A percentile compares a stretch with the other conserved stretches of the same genome.
phyloP scores from a whole-genome alignment of 2,797 vertebrate genomes.

The Pangasius mekongensis region DNA sequence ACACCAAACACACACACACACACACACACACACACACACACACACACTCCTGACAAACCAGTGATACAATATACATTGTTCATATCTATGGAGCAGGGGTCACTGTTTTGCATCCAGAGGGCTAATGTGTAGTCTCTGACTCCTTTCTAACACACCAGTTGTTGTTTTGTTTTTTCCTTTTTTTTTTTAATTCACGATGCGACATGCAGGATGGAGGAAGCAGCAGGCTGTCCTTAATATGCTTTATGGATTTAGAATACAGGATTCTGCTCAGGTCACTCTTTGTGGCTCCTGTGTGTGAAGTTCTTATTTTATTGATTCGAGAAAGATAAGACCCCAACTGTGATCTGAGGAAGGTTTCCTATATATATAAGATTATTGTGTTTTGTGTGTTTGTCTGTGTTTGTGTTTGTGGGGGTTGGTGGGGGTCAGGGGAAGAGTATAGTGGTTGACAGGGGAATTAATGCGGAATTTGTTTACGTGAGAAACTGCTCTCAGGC shows the following conservation, averaged over 20 bases:
- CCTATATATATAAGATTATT: slow-evolving; percentile 52
- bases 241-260: slow-evolving; percentile 14
- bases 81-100: background rate
- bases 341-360: slow-evolving; percentile 69
- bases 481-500: slow-evolving; percentile 62
- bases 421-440: background rate
- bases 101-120: background rate
- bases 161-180: background rate
- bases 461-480: slow-evolving; percentile 71
- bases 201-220: slow-evolving; percentile 17
- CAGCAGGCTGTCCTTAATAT: slow-evolving; percentile 33
- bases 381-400: slow-evolving; percentile 57
- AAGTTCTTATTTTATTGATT: slow-evolving; percentile 58
- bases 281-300: slow-evolving; percentile 32
- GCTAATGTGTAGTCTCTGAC: background rate
- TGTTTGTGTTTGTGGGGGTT: slow-evolving; percentile 45
- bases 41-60: background rate
- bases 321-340: slow-evolving; percentile 57
- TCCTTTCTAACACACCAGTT: background rate
- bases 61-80: background rate
- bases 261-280: slow-evolving; percentile 31
- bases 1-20: background rate
- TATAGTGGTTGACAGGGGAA: slow-evolving; percentile 46
- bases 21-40: background rate
- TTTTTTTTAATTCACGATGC: background rate